Evolutionary conservation across 2,888 invertebrate species (phyloP).

Genomic region (Meiosimyza decipiens): DNA sequence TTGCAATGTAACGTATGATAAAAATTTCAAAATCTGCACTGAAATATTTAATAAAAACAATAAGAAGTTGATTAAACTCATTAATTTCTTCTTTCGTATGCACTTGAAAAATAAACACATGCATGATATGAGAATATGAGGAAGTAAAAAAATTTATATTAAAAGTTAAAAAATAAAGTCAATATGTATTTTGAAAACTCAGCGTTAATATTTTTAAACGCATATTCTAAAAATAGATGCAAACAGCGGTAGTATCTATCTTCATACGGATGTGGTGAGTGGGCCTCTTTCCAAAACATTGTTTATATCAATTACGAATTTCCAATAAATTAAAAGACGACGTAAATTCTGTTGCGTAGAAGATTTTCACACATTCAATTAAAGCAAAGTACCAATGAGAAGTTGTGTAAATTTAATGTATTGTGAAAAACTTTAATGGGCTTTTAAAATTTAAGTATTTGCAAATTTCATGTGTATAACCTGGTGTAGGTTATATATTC

Average conservation of each 20-base stretch:
- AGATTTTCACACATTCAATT: slow-evolving; percentile 4
- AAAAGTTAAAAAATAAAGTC: background rate
- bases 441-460: too few species aligned
- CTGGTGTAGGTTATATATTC: too few species aligned
- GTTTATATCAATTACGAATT: slow-evolving; percentile 1
- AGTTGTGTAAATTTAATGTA: too few species aligned
- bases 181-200: background rate
- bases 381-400: too few species aligned
- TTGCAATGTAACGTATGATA: background rate
- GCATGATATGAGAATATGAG: background rate
- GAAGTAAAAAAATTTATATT: background rate
- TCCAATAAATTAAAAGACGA: background rate
- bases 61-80: slow-evolving; percentile 28
- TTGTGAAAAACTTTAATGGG: too few species aligned
- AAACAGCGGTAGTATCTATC: too few species aligned
- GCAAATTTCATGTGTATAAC: too few species aligned
- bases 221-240: background rate
- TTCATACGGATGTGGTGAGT: too few species aligned
- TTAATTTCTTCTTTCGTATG: slow-evolving; percentile 9
- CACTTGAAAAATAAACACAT: slow-evolving; percentile 28
- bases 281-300: background rate
- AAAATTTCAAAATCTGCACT: background rate
- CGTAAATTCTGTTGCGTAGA: too few species aligned
- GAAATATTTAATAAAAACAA: slow-evolving; percentile 20
- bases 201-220: background rate